Base-by-base conservation (phyloP, 2,888 invertebrate genomes). In the Clepsis dumicolana region DNA sequence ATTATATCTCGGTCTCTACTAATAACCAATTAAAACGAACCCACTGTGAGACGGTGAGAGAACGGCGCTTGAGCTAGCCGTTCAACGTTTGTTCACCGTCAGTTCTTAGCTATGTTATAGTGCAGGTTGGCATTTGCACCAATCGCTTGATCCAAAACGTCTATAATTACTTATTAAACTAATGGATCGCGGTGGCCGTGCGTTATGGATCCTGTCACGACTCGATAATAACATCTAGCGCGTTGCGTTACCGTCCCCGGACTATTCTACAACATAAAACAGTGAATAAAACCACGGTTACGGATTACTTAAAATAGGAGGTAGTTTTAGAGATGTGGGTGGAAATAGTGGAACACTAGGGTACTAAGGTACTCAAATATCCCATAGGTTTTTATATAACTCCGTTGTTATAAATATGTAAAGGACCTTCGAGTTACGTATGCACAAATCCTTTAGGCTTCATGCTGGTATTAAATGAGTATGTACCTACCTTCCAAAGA, bases 131-230 rank as follows among this genome's bases (percentile, higher is more conserved):
- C 74, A 74, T 77, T 75, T 73, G 72, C 70, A 12, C 78, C 84
- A 80, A 82, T 83, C 83, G 75, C 84, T 81, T 74, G 77, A 78
- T 80, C 77, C 78, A 76, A 79, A 80, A 77, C 78, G 72, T 75
- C 83, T 84, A 79, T 88, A 89, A 89, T 90, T 89, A 88, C 83
- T 89, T 84, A 88, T 87, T 87, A 90, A 77, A 74, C 79, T 89
- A 90, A 91, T 91, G 88, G 88, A 85, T 82, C 80, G 75, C 79
- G 80, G 87, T 87, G 74, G 76, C 73, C 74, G 73, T 74, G 77
- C 71, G 80, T 83, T 83, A 80, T 82, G 76, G 78, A 77, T 80
- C 81, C 82, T 87, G 86, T 89, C 90, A 90, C 86, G 89, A 89
- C 76, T 80, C 71, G 69, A 79, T 80, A 77, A 74, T 77, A 75